These are phyloP conservation scores for Alosa alosa DNA, from an alignment of 2,113 vertebrate species.

Conservation along the genomic window DNA sequence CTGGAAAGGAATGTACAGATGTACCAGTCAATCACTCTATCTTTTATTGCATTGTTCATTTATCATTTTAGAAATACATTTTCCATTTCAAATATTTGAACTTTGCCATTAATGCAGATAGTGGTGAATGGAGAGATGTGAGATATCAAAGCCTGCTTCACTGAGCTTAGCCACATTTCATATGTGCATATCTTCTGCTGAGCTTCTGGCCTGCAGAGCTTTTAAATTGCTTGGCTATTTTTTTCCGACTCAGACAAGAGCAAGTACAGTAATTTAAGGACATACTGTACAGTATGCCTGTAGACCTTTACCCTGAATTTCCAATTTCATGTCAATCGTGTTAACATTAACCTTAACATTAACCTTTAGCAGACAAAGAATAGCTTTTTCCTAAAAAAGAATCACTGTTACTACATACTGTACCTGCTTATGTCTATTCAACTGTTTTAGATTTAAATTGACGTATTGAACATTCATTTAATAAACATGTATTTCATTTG, in stretches of 20 bases:
- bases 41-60: neutral
- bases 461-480: neutral
- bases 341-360: neutral
- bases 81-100: constrained; percentile 5
- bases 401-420: neutral
- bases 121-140: constrained; percentile 20
- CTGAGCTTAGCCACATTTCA: constrained; percentile 15
- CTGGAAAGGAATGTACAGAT: constrained; percentile 15
- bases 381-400: neutral
- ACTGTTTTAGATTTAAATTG: neutral
- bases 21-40: constrained; percentile 11
- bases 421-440: neutral
- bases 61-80: neutral
- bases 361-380: neutral
- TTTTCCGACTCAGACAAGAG: neutral
- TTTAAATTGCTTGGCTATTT: constrained; percentile 21
- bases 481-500: neutral
- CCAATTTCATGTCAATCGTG: neutral
- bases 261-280: constrained; percentile 13
- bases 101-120: constrained; percentile 1
- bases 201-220: constrained; percentile 16
- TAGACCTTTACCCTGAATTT: neutral
- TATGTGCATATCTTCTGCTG: constrained; percentile 24
- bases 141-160: constrained; percentile 30
- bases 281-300: neutral